Evolutionary conservation across 2,113 vertebrate species (phyloP), one percentile per base, ranked within the genome.

Genomic region (Amblyopsis rosae): DNA sequence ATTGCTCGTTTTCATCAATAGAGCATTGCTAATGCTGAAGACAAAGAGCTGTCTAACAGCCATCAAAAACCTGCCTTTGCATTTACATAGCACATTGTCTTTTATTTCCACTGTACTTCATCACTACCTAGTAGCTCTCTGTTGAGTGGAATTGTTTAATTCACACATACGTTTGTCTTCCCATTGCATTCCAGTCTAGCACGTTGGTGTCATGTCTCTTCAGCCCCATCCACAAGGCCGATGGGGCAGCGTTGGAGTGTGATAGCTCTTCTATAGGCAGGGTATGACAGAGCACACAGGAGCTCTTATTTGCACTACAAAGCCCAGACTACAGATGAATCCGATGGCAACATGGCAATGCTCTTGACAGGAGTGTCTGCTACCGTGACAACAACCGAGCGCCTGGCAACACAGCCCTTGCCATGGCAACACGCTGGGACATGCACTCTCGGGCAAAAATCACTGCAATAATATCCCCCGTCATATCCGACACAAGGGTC

Each of bases 271-370:
- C 81, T 78, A 73, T 63, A 76, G 62, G 50, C 73, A 62, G 65
- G 67, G 26, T 77, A 73, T 75, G 74, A 86, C 72, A 1, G 55
- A 81, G 69, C 70, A 53, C 69, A 61, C 69, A 76, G 32, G 54
- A 9, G 3, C 69, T 61, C 88, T 82, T 84, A 88, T 86, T 89
- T 85, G 81, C 86, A 90, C 85, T 87, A 87, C 83, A 88, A 88
- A 87, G 85, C 59, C 70, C 49, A 1, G 35, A 65, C 60, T 71
- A 57, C 72, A 81, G 76, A 83, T 72, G 70, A 67, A 74, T 17
- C 6, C 68, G 56, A 5, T 71, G 35, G 51, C 77, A 73, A 73
- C 85, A 75, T 69, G 73, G 84, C 80, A 81, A 86, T 83, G 68
- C 66, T 67, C 60, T 41, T 72, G 86, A 84, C 87, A 78, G 76